Conservation (phyloP, 2,888 invertebrate species). For the Patella ulyssiponensis region DNA sequence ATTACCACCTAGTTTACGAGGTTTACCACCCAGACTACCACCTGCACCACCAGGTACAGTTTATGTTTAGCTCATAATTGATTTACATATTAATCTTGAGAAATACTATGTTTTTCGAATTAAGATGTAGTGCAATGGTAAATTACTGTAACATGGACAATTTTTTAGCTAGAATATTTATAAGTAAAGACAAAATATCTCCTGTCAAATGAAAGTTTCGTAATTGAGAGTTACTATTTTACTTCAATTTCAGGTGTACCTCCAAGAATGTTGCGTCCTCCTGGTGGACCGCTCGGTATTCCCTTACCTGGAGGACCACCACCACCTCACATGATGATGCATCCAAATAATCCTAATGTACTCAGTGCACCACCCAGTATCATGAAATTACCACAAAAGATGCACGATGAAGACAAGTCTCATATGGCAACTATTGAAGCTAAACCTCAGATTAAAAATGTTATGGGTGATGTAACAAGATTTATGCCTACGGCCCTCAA, state of each 20-base stretch:
- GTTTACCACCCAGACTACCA: conserved; percentile 73
- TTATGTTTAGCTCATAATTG: neutral
- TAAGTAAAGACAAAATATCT: too few species aligned
- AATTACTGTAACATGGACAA: too few species aligned
- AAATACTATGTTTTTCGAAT: conserved; percentile 55
- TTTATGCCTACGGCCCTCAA: conserved; percentile 94
- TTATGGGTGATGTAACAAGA: conserved; percentile 85
- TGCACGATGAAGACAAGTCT: conserved; percentile 61
- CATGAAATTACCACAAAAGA: conserved; percentile 77
- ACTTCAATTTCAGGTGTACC: conserved; percentile 52
- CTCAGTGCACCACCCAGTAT: conserved; percentile 87
- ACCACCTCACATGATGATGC: conserved; percentile 45
- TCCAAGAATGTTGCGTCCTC: conserved; percentile 63
- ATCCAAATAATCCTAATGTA: conserved; percentile 77
- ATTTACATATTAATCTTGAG: conserved; percentile 32
- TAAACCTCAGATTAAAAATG: conserved; percentile 89
- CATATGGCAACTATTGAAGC: conserved; percentile 88
- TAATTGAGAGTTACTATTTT: neutral
- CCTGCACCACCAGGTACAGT: conserved; percentile 77
- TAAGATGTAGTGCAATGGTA: conserved; percentile 45
- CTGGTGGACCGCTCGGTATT: conserved; percentile 39
- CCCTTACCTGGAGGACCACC: conserved; percentile 48
- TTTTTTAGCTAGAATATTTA: too few species aligned
- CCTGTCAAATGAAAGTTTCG: too few species aligned
- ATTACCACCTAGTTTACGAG: conserved; percentile 64